Base-by-base conservation (phyloP, 2,113 vertebrate genomes). In the Brachyhypopomus occidentalis region DNA sequence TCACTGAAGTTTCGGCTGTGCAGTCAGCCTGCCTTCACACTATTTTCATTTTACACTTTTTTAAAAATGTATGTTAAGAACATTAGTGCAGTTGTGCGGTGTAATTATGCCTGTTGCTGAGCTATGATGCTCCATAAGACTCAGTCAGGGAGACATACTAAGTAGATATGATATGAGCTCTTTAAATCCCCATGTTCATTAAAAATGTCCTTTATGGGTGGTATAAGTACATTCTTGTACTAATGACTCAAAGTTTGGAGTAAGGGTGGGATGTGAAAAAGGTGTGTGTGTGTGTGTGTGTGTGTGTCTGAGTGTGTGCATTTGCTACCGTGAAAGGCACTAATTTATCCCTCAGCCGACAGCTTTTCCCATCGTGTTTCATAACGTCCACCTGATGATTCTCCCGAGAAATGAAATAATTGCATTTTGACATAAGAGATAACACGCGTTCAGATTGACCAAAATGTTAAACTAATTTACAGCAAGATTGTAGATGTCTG, bases 381-480 rank as follows among this genome's bases (percentile, higher is more conserved):
- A 80, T 72, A 76, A 84, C 25, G 82, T 34, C 71, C 52, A 69
- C 77, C 41, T 73, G 36, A 45, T 22, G 67, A 38, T 73, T 78
- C 80, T 79, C 74, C 62, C 11, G 72, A 62, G 75, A 80, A 83
- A 83, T 12, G 45, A 60, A 75, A 62, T 88, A 85, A 88, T 86
- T 86, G 75, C 81, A 73, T 86, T 85, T 58, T 78, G 81, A 84
- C 79, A 83, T 74, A 79, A 79, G 23, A 66, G 30, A 63, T 77
- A 20, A n/a, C 78, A 67, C 63, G 75, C 27, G 58, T 71, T 67
- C 22, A 84, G 75, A 86, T 72, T 81, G 74, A 84, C 84, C 72
- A 77, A 87, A 88, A 88, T 86, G 87, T 84, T 86, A 86, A 89
- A 88, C 82, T 83, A 63, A 88, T 87, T 88, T 80, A 62, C 74